Evolutionary conservation across 2,888 invertebrate genomes (phyloP).

Genomic region (Psylliodes chrysocephalus): DNA sequence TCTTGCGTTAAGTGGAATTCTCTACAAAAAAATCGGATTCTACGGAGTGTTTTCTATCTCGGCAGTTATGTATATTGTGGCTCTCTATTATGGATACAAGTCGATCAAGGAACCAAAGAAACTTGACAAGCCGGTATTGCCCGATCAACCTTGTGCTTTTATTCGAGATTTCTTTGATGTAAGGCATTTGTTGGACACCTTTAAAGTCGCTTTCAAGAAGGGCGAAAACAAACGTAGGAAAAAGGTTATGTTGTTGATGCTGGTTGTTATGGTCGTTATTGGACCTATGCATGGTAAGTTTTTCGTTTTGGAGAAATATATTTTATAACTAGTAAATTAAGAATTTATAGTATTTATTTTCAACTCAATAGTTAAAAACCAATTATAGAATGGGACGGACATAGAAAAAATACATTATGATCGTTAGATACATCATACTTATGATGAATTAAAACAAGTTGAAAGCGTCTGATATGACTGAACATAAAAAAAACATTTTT

Average conservation of each 20-base stretch:
- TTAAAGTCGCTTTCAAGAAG: constrained; percentile 81
- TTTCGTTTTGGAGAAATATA: constrained; percentile 80
- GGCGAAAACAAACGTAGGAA: constrained; percentile 79
- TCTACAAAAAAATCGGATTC: constrained; percentile 80
- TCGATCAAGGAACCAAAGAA: constrained; percentile 77
- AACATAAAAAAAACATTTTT: too few species aligned
- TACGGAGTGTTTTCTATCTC: constrained; percentile 86
- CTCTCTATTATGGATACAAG: constrained; percentile 79
- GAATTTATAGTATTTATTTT: too few species aligned
- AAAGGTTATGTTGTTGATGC: constrained; percentile 80
- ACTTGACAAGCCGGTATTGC: constrained; percentile 66
- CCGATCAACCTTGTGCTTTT: constrained; percentile 67
- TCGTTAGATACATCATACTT: too few species aligned
- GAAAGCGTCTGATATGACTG: too few species aligned
- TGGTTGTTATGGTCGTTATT: constrained; percentile 85
- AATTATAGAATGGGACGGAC: too few species aligned
- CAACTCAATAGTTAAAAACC: too few species aligned
- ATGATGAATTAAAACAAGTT: too few species aligned
- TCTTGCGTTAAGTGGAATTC: constrained; percentile 86
- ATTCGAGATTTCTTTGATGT: constrained; percentile 80
- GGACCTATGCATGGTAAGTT: constrained; percentile 85
- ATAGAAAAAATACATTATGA: too few species aligned
- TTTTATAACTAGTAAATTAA: too few species aligned
- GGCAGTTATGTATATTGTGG: constrained; percentile 77
- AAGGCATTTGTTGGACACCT: constrained; percentile 79